Percentiles rank a stretch among this genome's conserved stretches.
These are phyloP conservation scores for Trichoplusia ni DNA, from an alignment of 1,140 invertebrate genomes.

Conservation along the genomic window DNA sequence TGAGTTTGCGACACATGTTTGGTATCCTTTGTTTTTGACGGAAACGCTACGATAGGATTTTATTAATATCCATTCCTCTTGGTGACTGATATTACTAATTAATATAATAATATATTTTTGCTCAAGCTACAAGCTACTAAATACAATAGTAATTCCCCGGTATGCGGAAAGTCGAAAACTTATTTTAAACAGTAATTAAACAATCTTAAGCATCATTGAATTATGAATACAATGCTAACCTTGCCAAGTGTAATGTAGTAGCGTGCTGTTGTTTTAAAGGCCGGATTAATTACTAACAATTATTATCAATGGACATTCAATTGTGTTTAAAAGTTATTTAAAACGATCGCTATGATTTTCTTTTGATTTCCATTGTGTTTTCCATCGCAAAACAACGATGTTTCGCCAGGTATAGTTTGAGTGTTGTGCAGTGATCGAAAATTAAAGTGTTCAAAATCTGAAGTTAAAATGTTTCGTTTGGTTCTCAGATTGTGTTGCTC, in stretches of 20 bases:
- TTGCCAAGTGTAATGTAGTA: slow-evolving; percentile 5
- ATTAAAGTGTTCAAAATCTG: neutral
- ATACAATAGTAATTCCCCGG: no score
- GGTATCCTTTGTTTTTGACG: no score
- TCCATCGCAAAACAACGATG: slow-evolving; percentile 8
- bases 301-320: slow-evolving; percentile 1
- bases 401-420: slow-evolving; percentile 30
- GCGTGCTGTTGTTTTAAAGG: slow-evolving; percentile 27
- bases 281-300: neutral
- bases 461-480: neutral
- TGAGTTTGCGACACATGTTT: no score
- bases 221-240: slow-evolving; percentile 22
- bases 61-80: no score
- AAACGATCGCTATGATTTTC: neutral
- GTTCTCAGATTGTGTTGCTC: slow-evolving; percentile 31
- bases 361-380: slow-evolving; percentile 22
- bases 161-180: no score
- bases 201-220: slow-evolving; percentile 2
- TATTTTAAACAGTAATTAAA: no score
- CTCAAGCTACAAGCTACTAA: no score
- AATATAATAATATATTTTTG: no score
- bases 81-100: no score
- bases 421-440: neutral
- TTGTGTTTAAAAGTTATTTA: slow-evolving; percentile 10
- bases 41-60: no score